These are phyloP conservation scores for Palythoa caribaeorum DNA, from an alignment of 92 coral and sea anemone genomes.

Conservation along the genomic window DNA sequence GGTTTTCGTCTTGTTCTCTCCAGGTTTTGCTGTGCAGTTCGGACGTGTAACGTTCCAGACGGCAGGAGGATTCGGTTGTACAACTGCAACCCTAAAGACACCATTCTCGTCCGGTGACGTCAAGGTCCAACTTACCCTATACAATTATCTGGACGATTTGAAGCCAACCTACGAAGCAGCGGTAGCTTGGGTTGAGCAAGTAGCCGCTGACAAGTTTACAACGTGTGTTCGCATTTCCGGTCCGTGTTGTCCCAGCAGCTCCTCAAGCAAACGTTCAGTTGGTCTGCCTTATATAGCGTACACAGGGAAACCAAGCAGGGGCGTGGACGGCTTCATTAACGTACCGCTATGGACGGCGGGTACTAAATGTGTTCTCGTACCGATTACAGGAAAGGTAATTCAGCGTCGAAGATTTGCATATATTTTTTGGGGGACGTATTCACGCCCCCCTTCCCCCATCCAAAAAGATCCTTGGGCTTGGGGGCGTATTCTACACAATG, in stretches of 20 bases:
- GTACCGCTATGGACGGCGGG: neutral
- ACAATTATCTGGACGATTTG: constrained; percentile 24
- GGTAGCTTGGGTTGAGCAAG: constrained; percentile 78
- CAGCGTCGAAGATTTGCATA: no score
- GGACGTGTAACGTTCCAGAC: no score
- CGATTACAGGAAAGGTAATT: neutral
- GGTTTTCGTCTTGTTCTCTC: no score
- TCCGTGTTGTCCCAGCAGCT: constrained; percentile 57
- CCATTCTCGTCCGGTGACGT: constrained; percentile 3
- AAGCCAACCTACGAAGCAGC: constrained; percentile 81
- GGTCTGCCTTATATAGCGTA: constrained; percentile 69
- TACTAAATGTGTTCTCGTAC: constrained; percentile 16
- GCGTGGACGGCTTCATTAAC: neutral
- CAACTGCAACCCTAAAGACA: no score
- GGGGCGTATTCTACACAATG: neutral
- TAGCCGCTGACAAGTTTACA: constrained; percentile 65
- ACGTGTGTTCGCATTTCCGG: constrained; percentile 78
- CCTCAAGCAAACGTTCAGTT: constrained; percentile 47
- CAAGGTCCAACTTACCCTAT: constrained; percentile 29
- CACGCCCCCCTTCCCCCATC: no score
- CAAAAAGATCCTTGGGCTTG: no score
- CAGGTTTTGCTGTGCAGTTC: no score
- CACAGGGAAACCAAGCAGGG: constrained; percentile 51
- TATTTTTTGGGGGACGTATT: no score
- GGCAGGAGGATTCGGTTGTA: no score